Conservation (phyloP, 2,888 invertebrate species). For the Imbricaverruca yamaguchii region DNA sequence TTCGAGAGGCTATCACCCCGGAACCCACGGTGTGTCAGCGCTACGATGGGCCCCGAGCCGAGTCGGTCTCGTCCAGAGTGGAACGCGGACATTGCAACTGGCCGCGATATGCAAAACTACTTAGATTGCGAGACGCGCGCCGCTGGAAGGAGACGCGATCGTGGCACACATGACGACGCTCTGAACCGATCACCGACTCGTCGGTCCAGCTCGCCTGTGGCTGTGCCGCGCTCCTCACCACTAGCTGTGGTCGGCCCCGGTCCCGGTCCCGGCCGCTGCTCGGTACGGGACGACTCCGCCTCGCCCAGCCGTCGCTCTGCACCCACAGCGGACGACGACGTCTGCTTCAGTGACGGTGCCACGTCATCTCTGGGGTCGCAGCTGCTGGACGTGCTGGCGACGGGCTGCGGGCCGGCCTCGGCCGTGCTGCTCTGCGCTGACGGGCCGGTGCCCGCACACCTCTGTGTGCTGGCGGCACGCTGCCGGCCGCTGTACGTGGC, state of each 20-base stretch:
- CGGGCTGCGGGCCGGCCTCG: neutral
- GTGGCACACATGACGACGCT: no score
- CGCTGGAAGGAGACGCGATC: no score
- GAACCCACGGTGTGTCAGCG: no score
- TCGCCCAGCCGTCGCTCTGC: neutral
- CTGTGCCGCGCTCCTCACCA: neutral
- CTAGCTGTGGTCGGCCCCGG: neutral
- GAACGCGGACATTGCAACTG: no score
- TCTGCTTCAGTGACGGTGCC: no score
- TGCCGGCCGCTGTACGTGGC: neutral
- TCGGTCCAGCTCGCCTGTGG: neutral
- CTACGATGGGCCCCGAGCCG: no score
- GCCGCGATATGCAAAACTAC: no score
- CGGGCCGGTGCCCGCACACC: neutral
- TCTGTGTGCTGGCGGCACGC: neutral
- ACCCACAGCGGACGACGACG: neutral
- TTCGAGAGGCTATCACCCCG: no score
- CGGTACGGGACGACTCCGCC: no score
- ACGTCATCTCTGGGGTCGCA: neutral
- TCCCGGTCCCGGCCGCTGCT: neutral
- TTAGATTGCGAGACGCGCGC: no score
- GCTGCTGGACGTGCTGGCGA: neutral
- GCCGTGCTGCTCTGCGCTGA: neutral
- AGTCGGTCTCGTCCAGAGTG: no score
- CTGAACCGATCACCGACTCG: neutral